phyloP scores from a whole-genome alignment of 2,113 vertebrate genomes.

The Triplophysa dalaica region DNA sequence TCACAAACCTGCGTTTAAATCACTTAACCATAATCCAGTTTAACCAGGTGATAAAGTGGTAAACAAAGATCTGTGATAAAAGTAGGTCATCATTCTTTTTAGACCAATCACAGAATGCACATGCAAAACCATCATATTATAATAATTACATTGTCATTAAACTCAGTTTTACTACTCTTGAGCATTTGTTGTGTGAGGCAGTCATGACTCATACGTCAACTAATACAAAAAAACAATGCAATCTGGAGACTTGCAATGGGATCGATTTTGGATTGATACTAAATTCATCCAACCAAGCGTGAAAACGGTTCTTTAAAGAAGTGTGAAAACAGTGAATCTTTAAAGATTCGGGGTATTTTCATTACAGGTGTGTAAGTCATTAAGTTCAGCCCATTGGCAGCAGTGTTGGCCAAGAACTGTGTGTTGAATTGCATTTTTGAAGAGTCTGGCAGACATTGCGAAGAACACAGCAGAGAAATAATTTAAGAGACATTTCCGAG shows the following conservation, averaged over 20 bases:
- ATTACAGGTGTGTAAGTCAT: slow-evolving; percentile 23
- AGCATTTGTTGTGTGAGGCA: neutral
- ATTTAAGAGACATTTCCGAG: slow-evolving; percentile 5
- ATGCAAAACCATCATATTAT: too few relatives aligned
- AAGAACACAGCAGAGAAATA: neutral
- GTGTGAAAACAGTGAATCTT: neutral
- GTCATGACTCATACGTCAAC: neutral
- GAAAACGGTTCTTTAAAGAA: too few relatives aligned
- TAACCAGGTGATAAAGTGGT: too few relatives aligned
- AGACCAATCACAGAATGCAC: too few relatives aligned
- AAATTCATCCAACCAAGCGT: neutral
- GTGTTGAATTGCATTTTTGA: neutral
- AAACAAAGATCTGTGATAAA: too few relatives aligned
- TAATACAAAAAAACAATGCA: neutral
- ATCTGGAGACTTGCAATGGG: neutral
- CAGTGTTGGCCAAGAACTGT: neutral
- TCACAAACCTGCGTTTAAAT: neutral
- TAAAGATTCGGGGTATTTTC: neutral
- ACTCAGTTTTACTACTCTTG: neutral
- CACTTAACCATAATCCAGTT: too few relatives aligned
- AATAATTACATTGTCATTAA: neutral
- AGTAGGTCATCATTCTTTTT: too few relatives aligned
- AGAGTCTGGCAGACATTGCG: neutral
- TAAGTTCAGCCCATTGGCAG: slow-evolving; percentile 9
- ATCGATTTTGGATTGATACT: neutral